phyloP scores from a whole-genome alignment of 2,797 vertebrate species.

The Gastrophryne carolinensis region DNA sequence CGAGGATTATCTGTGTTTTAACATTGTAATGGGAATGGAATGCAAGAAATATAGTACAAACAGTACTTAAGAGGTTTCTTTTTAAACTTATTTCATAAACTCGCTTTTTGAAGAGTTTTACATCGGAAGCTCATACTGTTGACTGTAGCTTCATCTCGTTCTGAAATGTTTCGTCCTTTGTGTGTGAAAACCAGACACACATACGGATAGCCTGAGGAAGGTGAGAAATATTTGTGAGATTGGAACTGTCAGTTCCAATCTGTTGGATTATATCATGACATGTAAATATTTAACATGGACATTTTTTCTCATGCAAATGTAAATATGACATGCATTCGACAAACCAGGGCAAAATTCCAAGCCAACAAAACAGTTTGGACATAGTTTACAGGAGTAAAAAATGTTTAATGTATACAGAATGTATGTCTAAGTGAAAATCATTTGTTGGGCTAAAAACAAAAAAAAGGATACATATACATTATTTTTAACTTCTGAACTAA shows the following conservation, averaged over 20 bases:
- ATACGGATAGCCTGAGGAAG: neutral
- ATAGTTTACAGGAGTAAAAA: neutral
- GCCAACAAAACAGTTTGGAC: neutral
- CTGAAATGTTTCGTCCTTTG: neutral
- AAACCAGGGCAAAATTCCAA: neutral
- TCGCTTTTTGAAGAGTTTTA: too few relatives aligned
- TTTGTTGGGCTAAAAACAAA: neutral
- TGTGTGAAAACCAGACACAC: neutral
- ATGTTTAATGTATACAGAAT: neutral
- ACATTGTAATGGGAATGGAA: too few relatives aligned
- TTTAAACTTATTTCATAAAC: too few relatives aligned
- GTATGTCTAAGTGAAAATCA: neutral
- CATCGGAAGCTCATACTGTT: neutral
- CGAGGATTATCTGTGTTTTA: too few relatives aligned
- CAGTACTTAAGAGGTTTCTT: too few relatives aligned
- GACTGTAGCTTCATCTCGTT: neutral
- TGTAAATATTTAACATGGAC: constrained; percentile 12
- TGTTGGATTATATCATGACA: constrained; percentile 3
- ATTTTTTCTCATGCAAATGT: constrained; percentile 13
- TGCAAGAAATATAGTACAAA: too few relatives aligned
- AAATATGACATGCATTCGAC: neutral
- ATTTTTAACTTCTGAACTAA: too few relatives aligned
- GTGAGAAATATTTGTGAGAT: constrained; percentile 18
- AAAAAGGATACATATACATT: neutral
- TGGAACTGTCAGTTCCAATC: constrained; percentile 13